A percentile compares a stretch with the other conserved stretches of the same genome.
Evolutionary conservation across 1,140 invertebrate species (phyloP).

Genomic region (Macrocentrus cingulum): DNA sequence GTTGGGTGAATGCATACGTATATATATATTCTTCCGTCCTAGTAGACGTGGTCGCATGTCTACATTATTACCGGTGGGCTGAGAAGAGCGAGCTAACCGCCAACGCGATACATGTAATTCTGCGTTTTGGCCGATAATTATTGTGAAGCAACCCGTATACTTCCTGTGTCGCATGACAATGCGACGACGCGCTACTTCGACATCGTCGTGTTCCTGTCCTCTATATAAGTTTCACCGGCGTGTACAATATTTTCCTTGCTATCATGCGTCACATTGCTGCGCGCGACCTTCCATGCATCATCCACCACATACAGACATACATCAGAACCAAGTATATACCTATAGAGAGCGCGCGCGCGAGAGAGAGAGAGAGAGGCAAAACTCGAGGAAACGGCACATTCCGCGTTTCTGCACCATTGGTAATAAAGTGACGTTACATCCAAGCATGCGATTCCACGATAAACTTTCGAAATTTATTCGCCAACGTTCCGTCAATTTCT

Average conservation of each 20-base stretch:
- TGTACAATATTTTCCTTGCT: too few species aligned
- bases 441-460: conserved; percentile 55
- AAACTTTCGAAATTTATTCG: conserved; percentile 54
- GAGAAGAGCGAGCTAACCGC: conserved; percentile 28
- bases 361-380: not conserved
- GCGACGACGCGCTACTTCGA: conserved; percentile 24
- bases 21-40: conserved; percentile 21
- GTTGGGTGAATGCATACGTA: conserved; percentile 6
- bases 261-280: too few species aligned
- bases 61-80: conserved; percentile 26
- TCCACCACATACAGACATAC: too few species aligned
- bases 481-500: conserved; percentile 21
- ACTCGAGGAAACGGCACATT: conserved; percentile 8
- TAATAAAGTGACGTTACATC: conserved; percentile 55
- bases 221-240: too few species aligned
- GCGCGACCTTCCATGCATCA: too few species aligned
- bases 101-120: conserved; percentile 54
- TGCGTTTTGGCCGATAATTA: conserved; percentile 56
- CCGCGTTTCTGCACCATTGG: conserved; percentile 31
- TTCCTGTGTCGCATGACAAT: conserved; percentile 33
- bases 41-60: conserved; percentile 28
- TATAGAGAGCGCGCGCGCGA: too few species aligned
- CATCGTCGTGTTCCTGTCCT: conserved; percentile 13
- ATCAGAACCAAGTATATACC: too few species aligned
- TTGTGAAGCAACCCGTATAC: conserved; percentile 37